Evolutionary conservation across 2,797 vertebrate species (phyloP), one percentile per base, ranked within the genome.

Genomic region (Meda fulgida): DNA sequence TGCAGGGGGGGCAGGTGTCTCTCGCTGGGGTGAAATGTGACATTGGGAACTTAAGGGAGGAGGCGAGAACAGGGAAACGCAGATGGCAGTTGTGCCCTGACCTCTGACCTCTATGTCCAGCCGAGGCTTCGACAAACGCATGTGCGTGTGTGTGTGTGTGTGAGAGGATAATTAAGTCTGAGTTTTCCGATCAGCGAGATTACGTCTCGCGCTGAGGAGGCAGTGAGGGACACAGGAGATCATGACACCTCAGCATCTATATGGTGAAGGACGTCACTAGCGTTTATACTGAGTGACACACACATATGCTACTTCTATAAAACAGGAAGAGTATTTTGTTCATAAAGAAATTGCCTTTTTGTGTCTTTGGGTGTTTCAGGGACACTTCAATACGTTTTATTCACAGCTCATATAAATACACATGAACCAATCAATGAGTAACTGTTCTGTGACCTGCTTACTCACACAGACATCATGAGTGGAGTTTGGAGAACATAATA

Each of bases 161-260:
- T 78, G 84, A 60, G 53, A 34, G 26, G 51, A 85, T 88, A 89
- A 91, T 92, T 90, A 92, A 38, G 89, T 81, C 87, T 34, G 34
- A 60, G 71, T 79, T 88, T 88, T 91, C 86, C 88, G 93, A 93
- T 94, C 92, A 93, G 89, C 89, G 86, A 93, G 91, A 94, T 93
- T 93, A 91, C 85, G 85, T 84, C 87, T 85, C 26, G 8, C 10
- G 0, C 40, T 26, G 34, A 88, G 89, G 80, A 90, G 46, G 88
- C 87, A 90, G 40, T 13, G 88, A 89, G 87, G 83, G 86, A 84
- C 88, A 31, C 84, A 53, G 65, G 38, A 48, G 40, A 71, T 58
- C 29, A 67, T 29, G 80, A 89, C 88, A 89, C 89, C 88, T 89
- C 77, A 53, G 66, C 34, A 71, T 43, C 60, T 81, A 71, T 71